Base-by-base conservation (phyloP, 2,888 invertebrate species). In the Rhagium mordax region DNA sequence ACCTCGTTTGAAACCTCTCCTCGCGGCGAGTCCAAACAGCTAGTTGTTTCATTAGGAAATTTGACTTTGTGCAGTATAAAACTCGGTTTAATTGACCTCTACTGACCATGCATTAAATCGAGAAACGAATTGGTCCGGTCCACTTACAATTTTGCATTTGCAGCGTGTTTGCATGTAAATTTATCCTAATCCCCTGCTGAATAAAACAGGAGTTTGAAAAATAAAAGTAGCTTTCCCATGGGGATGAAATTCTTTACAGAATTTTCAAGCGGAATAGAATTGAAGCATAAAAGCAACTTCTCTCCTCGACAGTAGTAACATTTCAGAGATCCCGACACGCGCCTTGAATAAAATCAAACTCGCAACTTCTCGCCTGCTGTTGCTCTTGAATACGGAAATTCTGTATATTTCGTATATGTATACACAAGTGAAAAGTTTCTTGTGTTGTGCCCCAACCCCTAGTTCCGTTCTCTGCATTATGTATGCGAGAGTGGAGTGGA, bases 281-380 rank as follows among this genome's bases (percentile, higher is more conserved):
- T 70, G 64, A 53, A 27, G 24, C 55, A 64, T 70, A 70, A 70
- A 64, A 47, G 64, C 70, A 47, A 70, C 61, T 49, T 49, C 49
- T 70, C n/a, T n/a, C 60, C 60, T 49, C 24, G 70, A 53, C 57
- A 53, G 64, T 62, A 53, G 64, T 55, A 55, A 66, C 70, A 49
- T 70, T 70, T 64, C 47, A 70, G 70, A 70, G 55, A 70, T 47
- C 62, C 47, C 55, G 57, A 53, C 62, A 70, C 70, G 70, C 70
- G 70, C 29, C 10, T 57, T 70, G 70, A 70, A 70, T 70, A 55
- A 64, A 62, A 57, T 51, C 61, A 61, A 53, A 21, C 33, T 53
- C 18, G 18, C 51, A 62, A 62, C 62, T 69, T 65, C 24, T 24
- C 24, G 33, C 21, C 51, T 18, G 41, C 47, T 27, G 15, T 27